A percentile compares a stretch with the other conserved stretches of the same genome.
These are phyloP conservation scores for Cephus spinipes DNA, from an alignment of 2,888 invertebrate genomes.

Conservation along the genomic window DNA sequence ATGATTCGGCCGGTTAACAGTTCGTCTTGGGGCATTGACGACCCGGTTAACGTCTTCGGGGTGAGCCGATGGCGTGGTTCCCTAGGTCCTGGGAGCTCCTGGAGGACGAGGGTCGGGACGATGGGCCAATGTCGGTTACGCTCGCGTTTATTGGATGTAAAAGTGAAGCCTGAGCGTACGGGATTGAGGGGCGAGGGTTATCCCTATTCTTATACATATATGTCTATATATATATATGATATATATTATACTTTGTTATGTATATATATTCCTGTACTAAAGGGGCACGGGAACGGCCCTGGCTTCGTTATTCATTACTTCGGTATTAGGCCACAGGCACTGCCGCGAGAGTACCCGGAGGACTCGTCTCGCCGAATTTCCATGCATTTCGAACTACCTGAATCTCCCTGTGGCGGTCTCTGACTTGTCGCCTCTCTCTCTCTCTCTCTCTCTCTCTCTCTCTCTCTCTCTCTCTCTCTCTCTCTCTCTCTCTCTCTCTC, in stretches of 20 bases:
- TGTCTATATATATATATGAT: background rate
- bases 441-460: conserved; percentile 9
- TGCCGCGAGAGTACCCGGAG: conserved; percentile 14
- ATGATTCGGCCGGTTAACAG: conserved; percentile 39
- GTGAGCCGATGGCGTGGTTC: background rate
- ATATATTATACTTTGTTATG: background rate
- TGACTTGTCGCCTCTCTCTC: conserved; percentile 5
- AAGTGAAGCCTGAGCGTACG: conserved; percentile 2
- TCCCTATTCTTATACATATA: background rate
- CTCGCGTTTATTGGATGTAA: conserved; percentile 18
- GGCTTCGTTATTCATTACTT: conserved; percentile 21
- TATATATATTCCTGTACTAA: background rate
- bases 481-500: conserved; percentile 9
- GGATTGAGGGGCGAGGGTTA: background rate
- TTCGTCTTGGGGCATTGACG: conserved; percentile 6
- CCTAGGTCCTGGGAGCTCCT: background rate
- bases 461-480: conserved; percentile 11
- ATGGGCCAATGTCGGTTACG: background rate
- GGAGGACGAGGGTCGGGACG: background rate
- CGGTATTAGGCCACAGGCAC: conserved; percentile 7
- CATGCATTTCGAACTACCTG: conserved; percentile 43
- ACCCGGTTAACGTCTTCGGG: conserved; percentile 2
- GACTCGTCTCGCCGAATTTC: conserved; percentile 23
- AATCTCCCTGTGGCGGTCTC: conserved; percentile 30
- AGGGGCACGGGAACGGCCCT: background rate